Evolutionary conservation across 2,888 invertebrate species (phyloP).

Genomic region (Ecliptopera silaceata): DNA sequence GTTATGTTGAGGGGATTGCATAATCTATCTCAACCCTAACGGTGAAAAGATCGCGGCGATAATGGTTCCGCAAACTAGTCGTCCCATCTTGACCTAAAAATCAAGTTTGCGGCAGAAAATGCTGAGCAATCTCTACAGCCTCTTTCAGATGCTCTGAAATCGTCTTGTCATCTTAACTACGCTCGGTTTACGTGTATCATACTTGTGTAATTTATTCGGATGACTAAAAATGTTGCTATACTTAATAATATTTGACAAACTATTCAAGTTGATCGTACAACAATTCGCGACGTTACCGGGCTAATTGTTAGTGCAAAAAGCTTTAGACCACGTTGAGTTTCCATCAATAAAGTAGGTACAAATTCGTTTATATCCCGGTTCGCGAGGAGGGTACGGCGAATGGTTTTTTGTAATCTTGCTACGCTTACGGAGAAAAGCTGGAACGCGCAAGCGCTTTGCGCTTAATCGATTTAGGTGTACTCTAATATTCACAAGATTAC

Average conservation of each 20-base stretch:
- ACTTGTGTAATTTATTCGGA: too few species aligned
- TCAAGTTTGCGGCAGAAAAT: background rate
- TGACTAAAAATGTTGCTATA: too few species aligned
- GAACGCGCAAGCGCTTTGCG: constrained; percentile 61
- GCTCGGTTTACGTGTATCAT: background rate
- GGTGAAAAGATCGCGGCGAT: background rate
- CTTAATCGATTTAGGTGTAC: constrained; percentile 61
- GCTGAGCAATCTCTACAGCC: constrained; percentile 2
- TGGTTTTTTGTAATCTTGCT: background rate
- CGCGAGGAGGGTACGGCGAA: background rate
- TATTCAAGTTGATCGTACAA: too few species aligned
- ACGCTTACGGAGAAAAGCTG: constrained; percentile 36
- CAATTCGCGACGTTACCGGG: too few species aligned
- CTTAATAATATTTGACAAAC: too few species aligned
- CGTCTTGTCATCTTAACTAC: constrained; percentile 5
- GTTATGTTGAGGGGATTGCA: background rate
- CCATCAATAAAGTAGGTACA: constrained; percentile 6
- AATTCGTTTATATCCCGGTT: constrained; percentile 8
- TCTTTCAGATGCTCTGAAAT: background rate
- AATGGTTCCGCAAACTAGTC: background rate
- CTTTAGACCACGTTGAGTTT: too few species aligned
- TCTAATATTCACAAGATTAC: constrained; percentile 47
- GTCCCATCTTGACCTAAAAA: constrained; percentile 9
- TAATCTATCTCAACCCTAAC: background rate
- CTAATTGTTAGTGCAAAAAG: too few species aligned